Evolutionary conservation across 1,140 invertebrate species (phyloP).

Genomic region (Scaptomyza montana): DNA sequence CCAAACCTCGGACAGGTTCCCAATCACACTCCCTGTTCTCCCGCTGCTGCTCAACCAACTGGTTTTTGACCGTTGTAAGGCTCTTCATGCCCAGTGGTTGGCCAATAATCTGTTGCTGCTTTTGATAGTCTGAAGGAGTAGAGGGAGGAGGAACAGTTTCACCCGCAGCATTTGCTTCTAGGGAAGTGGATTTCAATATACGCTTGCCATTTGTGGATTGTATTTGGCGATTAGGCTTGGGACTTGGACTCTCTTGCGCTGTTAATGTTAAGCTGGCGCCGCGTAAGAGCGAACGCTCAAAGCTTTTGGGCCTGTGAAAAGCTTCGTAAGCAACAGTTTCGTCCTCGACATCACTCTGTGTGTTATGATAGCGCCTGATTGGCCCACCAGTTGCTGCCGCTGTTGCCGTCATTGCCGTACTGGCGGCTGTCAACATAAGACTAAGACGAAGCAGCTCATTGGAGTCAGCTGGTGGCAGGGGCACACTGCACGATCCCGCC

Average conservation of each 20-base stretch:
- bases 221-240: conserved; percentile 46
- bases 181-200: conserved; percentile 63
- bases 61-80: conserved; percentile 53
- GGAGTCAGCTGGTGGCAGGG: conserved; percentile 68
- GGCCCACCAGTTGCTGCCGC: conserved; percentile 71
- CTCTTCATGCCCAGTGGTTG: conserved; percentile 35
- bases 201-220: conserved; percentile 53
- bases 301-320: conserved; percentile 77
- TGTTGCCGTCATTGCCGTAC: conserved; percentile 62
- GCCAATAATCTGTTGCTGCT: conserved; percentile 44
- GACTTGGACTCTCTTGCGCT: conserved; percentile 65
- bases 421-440: conserved; percentile 75
- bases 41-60: conserved; percentile 44
- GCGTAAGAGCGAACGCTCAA: conserved; percentile 67
- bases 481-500: conserved; percentile 77
- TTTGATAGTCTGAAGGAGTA: conserved; percentile 8
- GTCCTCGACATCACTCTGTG: conserved; percentile 51
- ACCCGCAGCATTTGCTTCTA: conserved; percentile 41
- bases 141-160: not conserved
- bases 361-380: conserved; percentile 49
- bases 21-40: conserved; percentile 11
- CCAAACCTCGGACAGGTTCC: conserved; percentile 11
- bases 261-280: conserved; percentile 68
- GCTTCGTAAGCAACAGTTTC: conserved; percentile 83
- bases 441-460: conserved; percentile 77